Evolutionary conservation across 2,113 vertebrate species (phyloP).

Genomic region (Eolophus roseicapilla): DNA sequence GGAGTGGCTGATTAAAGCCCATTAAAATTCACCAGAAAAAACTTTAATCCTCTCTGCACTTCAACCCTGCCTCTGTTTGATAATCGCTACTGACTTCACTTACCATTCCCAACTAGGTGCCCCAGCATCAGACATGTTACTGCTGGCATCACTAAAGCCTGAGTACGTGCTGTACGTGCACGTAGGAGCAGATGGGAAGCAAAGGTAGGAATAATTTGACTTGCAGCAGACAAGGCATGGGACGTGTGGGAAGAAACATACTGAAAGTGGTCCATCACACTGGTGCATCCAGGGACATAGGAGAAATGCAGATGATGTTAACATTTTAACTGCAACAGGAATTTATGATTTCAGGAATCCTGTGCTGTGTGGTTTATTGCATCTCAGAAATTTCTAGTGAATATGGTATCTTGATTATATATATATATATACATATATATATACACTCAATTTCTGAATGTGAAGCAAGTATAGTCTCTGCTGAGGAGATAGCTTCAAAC

Average conservation of each 20-base stretch:
- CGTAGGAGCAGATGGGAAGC: neutral
- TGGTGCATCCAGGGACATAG: neutral
- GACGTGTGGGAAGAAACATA: neutral
- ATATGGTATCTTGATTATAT: too few species aligned
- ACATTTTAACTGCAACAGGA: neutral
- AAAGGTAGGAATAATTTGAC: neutral
- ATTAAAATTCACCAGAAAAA: slow-evolving; percentile 54
- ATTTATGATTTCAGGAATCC: neutral
- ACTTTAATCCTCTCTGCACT: neutral
- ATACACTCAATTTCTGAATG: neutral
- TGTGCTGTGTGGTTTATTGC: neutral
- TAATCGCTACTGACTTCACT: slow-evolving; percentile 15
- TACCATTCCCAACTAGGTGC: neutral
- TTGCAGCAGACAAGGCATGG: neutral
- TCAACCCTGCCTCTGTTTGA: neutral
- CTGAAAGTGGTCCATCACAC: neutral
- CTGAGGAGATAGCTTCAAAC: neutral
- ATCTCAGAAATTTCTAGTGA: neutral
- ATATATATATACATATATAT: neutral
- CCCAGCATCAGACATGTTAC: neutral
- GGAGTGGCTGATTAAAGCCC: slow-evolving; percentile 64
- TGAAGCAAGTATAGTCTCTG: neutral
- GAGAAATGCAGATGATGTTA: neutral
- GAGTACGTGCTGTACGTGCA: neutral
- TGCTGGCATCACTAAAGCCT: neutral